Evolutionary conservation across 2,888 invertebrate genomes (phyloP).

Genomic region (Phoenoteleia sp.): DNA sequence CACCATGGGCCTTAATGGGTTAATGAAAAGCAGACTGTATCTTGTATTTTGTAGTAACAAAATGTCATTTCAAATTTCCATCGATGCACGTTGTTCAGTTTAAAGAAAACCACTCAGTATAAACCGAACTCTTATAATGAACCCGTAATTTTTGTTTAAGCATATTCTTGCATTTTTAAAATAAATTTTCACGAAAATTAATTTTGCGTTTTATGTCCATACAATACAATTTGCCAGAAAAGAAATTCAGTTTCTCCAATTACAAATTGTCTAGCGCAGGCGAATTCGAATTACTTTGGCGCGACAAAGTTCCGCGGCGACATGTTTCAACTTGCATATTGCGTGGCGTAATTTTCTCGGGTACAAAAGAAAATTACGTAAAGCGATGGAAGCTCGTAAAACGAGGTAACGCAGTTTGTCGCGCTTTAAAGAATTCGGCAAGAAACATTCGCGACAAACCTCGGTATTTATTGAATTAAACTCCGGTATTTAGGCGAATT

Average conservation of each 20-base stretch:
- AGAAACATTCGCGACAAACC: neutral
- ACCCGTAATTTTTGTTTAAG: too few species aligned
- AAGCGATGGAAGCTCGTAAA: slow-evolving; percentile 15
- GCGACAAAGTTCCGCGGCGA: slow-evolving; percentile 19
- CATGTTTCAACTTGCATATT: slow-evolving; percentile 27
- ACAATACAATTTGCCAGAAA: neutral
- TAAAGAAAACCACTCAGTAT: too few species aligned
- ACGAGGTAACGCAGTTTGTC: slow-evolving; percentile 7
- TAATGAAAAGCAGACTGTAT: too few species aligned
- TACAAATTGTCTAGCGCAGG: slow-evolving; percentile 20
- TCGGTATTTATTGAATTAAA: slow-evolving; percentile 16
- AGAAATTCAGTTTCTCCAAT: slow-evolving; percentile 17
- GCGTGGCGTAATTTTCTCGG: slow-evolving; percentile 35
- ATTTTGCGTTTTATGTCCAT: slow-evolving; percentile 3
- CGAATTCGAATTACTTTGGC: slow-evolving; percentile 20
- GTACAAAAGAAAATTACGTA: slow-evolving; percentile 39
- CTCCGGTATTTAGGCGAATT: neutral
- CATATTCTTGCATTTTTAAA: too few species aligned
- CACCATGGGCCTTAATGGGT: too few species aligned
- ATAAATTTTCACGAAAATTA: neutral
- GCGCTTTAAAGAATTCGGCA: slow-evolving; percentile 12
- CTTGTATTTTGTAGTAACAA: too few species aligned
- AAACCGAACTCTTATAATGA: too few species aligned
- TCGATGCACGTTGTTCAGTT: too few species aligned
- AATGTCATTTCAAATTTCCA: too few species aligned